Evolutionary conservation across 1,140 invertebrate genomes (phyloP), one percentile per base, ranked within the genome.

Genomic region (Bombus turneri): DNA sequence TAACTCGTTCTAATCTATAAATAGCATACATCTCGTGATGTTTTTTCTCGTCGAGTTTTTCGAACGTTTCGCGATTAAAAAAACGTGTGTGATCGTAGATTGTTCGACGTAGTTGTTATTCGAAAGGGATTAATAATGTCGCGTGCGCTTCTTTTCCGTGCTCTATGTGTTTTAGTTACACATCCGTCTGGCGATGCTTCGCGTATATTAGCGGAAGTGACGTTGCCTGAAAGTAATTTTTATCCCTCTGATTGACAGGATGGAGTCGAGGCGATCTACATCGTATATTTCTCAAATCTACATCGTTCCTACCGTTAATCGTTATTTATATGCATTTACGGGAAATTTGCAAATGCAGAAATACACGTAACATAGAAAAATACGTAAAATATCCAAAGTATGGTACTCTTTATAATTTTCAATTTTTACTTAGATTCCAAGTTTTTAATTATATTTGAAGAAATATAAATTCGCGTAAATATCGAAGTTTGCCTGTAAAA

Each of bases 21-120:
- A 71, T 62, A 43, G 76, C 25, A 78, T 62, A 69, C 77, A 34
- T 66, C 68, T 88, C 86, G 68, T 39, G 72, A 81, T 74, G 77
- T 82, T 81, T 34, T 86, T n/a, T 76, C 73, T 41, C 75, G 86
- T 77, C 72, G 82, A 68, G 10, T 87, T 87, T 53, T 85, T 85
- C 68, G 80, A 85, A 78, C 43, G 62, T 81, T 74, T 76, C 43
- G 59, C 34, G 83, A 77, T 76, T 43, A n/a, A n/a, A 62, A 62
- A 62, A 13, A 62, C 59, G 12, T 31, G n/a, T 68, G 66, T 85
- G 87, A 85, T 22, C 59, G 66, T 86, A 88, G 83, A 76, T 81
- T 78, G 64, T 89, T 86, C 74, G 68, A 81, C 18, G 68, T 86
- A 89, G 83, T 64, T 86, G 79, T 89, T 88, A 81, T 57, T 34